These are phyloP conservation scores for Jacana jacana DNA, from an alignment of 2,113 vertebrate genomes.

Conservation along the genomic window DNA sequence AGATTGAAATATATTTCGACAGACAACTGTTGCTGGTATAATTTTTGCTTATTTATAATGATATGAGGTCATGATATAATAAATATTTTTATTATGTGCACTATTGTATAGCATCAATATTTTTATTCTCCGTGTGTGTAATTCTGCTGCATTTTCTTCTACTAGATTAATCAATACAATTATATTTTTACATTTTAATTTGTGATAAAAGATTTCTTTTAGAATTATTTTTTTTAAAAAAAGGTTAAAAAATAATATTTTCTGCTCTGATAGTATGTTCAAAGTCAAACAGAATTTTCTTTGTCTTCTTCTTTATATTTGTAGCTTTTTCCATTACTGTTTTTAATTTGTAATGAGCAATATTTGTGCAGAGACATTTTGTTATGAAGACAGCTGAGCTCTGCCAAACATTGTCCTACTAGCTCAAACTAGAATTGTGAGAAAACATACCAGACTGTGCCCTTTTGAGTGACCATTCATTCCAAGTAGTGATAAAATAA, in stretches of 20 bases:
- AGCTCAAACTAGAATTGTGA: neutral
- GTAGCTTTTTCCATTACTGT: neutral
- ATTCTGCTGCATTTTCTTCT: neutral
- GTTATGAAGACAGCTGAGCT: neutral
- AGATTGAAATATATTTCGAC: neutral
- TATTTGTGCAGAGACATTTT: slow-evolving; percentile 34
- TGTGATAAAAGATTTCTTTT: neutral
- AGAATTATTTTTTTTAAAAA: neutral
- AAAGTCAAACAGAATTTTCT: neutral
- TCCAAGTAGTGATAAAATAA: slow-evolving; percentile 22
- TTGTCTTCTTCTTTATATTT: neutral
- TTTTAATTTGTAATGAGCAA: slow-evolving; percentile 47
- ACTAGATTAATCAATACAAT: neutral
- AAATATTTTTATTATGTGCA: neutral
- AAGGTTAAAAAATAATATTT: neutral
- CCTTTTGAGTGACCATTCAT: slow-evolving; percentile 5
- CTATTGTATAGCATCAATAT: neutral
- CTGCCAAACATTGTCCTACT: slow-evolving; percentile 41
- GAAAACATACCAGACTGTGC: slow-evolving; percentile 32
- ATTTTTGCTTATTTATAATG: neutral
- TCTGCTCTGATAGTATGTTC: neutral
- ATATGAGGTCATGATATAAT: neutral
- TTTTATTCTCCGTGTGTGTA: neutral
- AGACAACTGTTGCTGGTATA: neutral
- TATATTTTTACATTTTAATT: neutral